These are phyloP conservation scores for Melanerpes formicivorus DNA, from an alignment of 2,113 vertebrate species.

Conservation along the genomic window DNA sequence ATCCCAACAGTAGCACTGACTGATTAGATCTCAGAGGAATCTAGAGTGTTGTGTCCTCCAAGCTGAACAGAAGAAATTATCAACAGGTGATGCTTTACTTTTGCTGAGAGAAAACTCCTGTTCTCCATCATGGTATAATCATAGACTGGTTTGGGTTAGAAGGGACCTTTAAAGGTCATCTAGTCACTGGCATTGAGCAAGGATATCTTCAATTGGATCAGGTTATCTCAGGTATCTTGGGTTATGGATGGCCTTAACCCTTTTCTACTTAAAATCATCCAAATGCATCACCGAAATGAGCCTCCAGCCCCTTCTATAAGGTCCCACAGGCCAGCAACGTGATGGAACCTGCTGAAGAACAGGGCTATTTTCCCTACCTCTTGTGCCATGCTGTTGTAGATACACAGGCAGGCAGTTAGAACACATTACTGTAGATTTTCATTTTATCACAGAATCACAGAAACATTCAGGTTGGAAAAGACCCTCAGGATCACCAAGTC, in stretches of 20 bases:
- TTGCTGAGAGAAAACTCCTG: neutral
- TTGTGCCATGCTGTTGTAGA: neutral
- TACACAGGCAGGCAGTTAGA: neutral
- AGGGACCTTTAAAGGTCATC: too few relatives aligned
- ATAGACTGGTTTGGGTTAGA: too few relatives aligned
- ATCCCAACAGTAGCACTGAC: neutral
- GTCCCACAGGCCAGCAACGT: fast-evolving
- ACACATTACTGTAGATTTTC: neutral
- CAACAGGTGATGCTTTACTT: neutral
- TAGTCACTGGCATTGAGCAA: too few relatives aligned
- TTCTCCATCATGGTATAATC: neutral
- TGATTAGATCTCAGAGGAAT: slow-evolving; percentile 51
- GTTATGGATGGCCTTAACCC: neutral
- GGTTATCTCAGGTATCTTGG: too few relatives aligned
- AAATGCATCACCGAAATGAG: fast-evolving
- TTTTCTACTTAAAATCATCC: neutral
- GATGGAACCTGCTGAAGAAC: neutral
- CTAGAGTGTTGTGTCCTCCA: neutral
- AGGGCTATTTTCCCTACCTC: neutral
- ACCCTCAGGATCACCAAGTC: too few relatives aligned
- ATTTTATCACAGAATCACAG: neutral
- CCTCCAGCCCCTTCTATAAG: neutral
- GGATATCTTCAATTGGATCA: too few relatives aligned
- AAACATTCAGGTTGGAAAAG: too few relatives aligned
- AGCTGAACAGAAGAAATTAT: slow-evolving; percentile 6